Percentiles rank a stretch among this genome's conserved stretches.
phyloP scores from a whole-genome alignment of 2,888 invertebrate species.

The Dendrolimus houi region DNA sequence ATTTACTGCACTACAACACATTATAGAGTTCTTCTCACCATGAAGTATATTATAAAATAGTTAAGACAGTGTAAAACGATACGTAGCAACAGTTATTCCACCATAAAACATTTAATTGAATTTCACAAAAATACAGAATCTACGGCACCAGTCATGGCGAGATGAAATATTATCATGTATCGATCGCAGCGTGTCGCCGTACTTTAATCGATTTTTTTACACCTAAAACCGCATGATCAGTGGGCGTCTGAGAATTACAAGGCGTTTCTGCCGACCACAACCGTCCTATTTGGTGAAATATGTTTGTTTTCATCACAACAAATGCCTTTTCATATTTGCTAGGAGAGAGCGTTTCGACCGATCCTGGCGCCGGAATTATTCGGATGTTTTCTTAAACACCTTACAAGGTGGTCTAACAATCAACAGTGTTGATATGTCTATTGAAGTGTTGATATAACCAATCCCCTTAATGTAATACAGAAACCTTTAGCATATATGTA shows the following conservation, averaged over 20 bases:
- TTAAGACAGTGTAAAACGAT: constrained; percentile 56
- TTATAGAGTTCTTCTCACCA: constrained; percentile 31
- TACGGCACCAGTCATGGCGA: constrained; percentile 51
- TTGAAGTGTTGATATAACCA: constrained; percentile 4
- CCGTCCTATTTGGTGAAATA: constrained; percentile 59
- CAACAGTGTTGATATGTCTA: constrained; percentile 26
- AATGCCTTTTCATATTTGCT: constrained; percentile 49
- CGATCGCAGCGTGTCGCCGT: constrained; percentile 73
- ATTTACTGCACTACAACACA: constrained; percentile 34
- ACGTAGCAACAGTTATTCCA: constrained; percentile 50
- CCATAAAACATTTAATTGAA: constrained; percentile 67
- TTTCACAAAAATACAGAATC: constrained; percentile 66
- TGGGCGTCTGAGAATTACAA: constrained; percentile 67
- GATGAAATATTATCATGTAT: constrained; percentile 72
- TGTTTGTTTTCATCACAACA: constrained; percentile 66
- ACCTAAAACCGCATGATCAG: constrained; percentile 69
- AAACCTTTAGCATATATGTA: no score
- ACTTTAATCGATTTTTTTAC: constrained; percentile 75
- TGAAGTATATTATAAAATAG: constrained; percentile 37
- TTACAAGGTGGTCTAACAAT: constrained; percentile 52
- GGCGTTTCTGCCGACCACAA: constrained; percentile 60
- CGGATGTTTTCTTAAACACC: constrained; percentile 58
- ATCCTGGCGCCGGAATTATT: constrained; percentile 34
- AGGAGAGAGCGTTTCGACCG: constrained; percentile 34
- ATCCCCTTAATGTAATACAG: neutral